Evolutionary conservation across 2,113 vertebrate species (phyloP).

Genomic region (Coptodon bakossiorum): DNA sequence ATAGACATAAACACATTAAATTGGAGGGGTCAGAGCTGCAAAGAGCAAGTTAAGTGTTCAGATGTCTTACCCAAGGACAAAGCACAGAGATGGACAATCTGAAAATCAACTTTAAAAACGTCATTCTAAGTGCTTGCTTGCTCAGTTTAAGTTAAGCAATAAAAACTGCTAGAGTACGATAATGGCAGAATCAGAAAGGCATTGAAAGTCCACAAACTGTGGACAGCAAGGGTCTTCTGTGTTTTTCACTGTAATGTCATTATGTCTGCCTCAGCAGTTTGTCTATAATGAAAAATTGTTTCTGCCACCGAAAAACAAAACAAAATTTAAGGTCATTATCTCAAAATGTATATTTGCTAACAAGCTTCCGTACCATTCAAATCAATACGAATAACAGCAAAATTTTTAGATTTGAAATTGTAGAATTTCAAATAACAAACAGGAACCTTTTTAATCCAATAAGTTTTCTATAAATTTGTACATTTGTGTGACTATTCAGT

Average conservation of each 20-base stretch:
- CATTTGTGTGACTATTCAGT: neutral
- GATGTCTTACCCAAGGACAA: neutral
- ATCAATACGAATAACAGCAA: fast-evolving
- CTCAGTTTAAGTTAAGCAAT: neutral
- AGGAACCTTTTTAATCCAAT: neutral
- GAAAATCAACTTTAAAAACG: neutral
- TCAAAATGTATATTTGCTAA: neutral
- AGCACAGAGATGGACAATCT: neutral
- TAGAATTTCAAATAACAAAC: neutral
- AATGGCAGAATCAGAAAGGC: neutral
- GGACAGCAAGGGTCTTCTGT: neutral
- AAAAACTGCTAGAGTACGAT: neutral
- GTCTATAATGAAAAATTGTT: neutral
- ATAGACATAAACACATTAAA: constrained; percentile 17
- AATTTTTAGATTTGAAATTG: neutral
- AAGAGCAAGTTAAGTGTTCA: neutral
- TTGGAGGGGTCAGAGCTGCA: neutral
- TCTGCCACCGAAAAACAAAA: fast-evolving
- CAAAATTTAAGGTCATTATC: neutral
- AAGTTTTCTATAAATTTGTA: neutral
- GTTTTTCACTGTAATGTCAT: neutral
- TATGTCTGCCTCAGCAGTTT: neutral
- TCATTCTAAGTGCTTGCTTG: neutral
- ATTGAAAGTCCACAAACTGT: neutral
- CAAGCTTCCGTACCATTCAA: neutral